A percentile compares a stretch with the other conserved stretches of the same genome.
These are phyloP conservation scores for Thereva nobilitata DNA, from an alignment of 2,888 invertebrate species.

Conservation along the genomic window DNA sequence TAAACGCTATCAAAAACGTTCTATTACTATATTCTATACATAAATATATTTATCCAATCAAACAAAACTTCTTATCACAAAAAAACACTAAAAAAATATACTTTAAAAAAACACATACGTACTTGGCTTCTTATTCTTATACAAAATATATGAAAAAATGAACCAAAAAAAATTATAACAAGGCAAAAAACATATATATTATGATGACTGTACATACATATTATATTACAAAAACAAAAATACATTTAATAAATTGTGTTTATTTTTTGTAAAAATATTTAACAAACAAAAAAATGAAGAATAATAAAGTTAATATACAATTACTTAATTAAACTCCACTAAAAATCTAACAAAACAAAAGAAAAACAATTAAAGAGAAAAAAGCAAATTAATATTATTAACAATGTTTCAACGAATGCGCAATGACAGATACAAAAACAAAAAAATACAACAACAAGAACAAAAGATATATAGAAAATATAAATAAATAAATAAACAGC, in stretches of 20 bases:
- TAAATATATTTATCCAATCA: too few relatives aligned
- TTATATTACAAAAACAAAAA: too few relatives aligned
- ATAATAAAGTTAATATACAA: too few relatives aligned
- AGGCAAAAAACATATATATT: too few relatives aligned
- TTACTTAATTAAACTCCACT: constrained; percentile 12
- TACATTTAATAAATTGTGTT: too few relatives aligned
- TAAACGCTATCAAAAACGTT: too few relatives aligned
- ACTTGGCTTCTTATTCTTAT: constrained; percentile 23
- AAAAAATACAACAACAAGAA: constrained; percentile 22
- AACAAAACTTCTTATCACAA: background rate
- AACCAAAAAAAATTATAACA: background rate
- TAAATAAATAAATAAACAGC: background rate
- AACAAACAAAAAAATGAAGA: too few relatives aligned
- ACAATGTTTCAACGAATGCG: constrained; percentile 40
- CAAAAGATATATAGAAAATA: background rate
- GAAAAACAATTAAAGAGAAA: constrained; percentile 10
- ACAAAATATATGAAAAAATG: background rate
- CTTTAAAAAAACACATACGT: constrained; percentile 23
- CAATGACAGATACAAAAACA: constrained; percentile 37
- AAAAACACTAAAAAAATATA: constrained; percentile 12
- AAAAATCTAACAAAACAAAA: background rate
- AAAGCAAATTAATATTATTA: constrained; percentile 21
- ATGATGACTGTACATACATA: too few relatives aligned
- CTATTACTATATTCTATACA: too few relatives aligned
- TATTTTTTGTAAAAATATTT: too few relatives aligned